A percentile compares a stretch with the other conserved stretches of the same genome.
Evolutionary conservation across 2,888 invertebrate genomes (phyloP).

Genomic region (Pristionchus japonicus): DNA sequence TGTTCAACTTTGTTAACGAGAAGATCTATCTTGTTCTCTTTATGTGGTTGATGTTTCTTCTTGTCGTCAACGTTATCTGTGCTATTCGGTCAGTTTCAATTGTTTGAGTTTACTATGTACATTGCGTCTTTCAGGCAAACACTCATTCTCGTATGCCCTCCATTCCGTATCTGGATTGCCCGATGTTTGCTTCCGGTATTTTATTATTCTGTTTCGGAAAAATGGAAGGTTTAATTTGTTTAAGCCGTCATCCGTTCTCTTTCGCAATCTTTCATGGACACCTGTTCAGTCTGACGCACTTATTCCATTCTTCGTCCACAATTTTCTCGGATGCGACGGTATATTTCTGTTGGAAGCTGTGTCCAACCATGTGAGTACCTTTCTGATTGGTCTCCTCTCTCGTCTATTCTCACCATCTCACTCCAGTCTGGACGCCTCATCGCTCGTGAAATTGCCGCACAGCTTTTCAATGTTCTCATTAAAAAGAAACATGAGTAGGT

Average conservation of each 20-base stretch:
- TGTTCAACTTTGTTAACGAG: constrained; percentile 23
- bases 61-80: background rate
- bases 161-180: background rate
- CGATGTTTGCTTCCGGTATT: background rate
- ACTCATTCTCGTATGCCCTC: background rate
- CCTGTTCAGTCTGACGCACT: background rate
- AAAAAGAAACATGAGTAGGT: background rate
- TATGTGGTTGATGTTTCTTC: background rate
- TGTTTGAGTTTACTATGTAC: background rate
- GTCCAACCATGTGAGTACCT: background rate
- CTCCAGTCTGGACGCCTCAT: background rate
- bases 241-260: background rate
- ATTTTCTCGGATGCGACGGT: background rate
- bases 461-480: background rate
- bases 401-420: too few species aligned
- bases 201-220: background rate
- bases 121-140: background rate
- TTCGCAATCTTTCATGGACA: background rate
- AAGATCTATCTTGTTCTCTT: background rate
- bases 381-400: too few species aligned
- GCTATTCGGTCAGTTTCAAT: background rate
- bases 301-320: background rate
- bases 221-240: background rate
- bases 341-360: constrained; percentile 2
- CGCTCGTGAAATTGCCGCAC: background rate